phyloP scores from a whole-genome alignment of 2,113 vertebrate species.

The Oceanodroma tethys region DNA sequence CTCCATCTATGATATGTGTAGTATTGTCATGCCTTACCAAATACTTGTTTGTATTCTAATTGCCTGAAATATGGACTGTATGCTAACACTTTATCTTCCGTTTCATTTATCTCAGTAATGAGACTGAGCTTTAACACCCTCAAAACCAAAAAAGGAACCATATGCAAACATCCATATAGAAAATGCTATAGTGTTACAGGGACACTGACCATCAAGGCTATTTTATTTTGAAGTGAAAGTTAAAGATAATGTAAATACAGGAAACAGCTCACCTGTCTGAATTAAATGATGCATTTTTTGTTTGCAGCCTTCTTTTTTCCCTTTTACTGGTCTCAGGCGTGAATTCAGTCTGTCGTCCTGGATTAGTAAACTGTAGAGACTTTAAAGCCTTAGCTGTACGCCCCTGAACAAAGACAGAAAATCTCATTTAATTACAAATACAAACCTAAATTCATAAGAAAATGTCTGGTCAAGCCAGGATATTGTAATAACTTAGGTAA shows the following conservation, averaged over 20 bases:
- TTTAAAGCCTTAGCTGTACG: conserved; percentile 82
- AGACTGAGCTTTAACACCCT: neutral
- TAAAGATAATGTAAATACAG: neutral
- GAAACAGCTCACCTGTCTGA: conserved; percentile 74
- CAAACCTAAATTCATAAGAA: neutral
- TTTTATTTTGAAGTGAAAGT: neutral
- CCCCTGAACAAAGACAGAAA: conserved; percentile 70
- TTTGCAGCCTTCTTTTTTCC: conserved; percentile 78
- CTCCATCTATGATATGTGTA: neutral
- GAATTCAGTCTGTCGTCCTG: conserved; percentile 81
- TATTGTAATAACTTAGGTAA: neutral
- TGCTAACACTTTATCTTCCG: neutral
- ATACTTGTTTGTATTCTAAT: neutral
- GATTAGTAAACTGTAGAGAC: conserved; percentile 83
- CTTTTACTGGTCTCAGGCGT: conserved; percentile 80
- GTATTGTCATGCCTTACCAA: neutral
- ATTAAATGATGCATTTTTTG: conserved; percentile 63
- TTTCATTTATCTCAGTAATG: neutral
- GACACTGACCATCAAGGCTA: neutral
- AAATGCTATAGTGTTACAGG: neutral
- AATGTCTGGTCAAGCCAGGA: neutral
- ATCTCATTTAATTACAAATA: neutral
- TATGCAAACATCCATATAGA: neutral
- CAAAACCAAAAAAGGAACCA: neutral
- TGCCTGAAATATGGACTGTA: neutral